Conservation (phyloP, 2,113 vertebrate species). For the Paraplagusia blochii region DNA sequence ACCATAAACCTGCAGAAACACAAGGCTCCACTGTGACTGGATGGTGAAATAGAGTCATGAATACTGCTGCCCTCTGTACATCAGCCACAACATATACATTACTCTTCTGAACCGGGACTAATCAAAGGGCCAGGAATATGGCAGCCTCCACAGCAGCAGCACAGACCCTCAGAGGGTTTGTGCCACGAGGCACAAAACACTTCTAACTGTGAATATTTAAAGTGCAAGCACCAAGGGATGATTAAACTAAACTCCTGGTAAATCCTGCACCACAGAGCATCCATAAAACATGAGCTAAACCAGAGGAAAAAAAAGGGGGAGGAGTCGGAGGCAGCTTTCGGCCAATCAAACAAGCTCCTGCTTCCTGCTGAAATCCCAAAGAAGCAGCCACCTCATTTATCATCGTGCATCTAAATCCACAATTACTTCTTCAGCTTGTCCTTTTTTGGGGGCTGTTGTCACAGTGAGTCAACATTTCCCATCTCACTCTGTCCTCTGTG, state of each 20-base stretch:
- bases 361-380: background rate
- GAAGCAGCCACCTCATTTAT: too few relatives aligned
- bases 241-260: constrained; percentile 59
- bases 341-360: constrained; percentile 12
- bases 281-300: constrained; percentile 64
- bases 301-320: background rate
- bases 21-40: constrained; percentile 27
- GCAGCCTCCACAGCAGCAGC: constrained; percentile 27
- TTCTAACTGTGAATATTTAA: constrained; percentile 54
- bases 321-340: constrained; percentile 1
- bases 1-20: too few relatives aligned
- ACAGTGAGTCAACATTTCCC: too few relatives aligned
- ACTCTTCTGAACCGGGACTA: background rate
- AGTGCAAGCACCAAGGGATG: constrained; percentile 42
- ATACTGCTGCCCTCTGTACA: background rate
- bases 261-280: constrained; percentile 62
- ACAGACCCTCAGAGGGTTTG: constrained; percentile 11
- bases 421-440: too few relatives aligned
- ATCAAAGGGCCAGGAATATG: constrained; percentile 23
- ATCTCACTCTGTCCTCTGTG: too few relatives aligned
- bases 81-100: constrained; percentile 5
- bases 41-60: constrained; percentile 27
- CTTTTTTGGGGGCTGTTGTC: too few relatives aligned
- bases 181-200: constrained; percentile 33
- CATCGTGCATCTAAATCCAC: too few relatives aligned